phyloP scores from a whole-genome alignment of 2,888 invertebrate genomes.

The Drosophila suboccidentalis region DNA sequence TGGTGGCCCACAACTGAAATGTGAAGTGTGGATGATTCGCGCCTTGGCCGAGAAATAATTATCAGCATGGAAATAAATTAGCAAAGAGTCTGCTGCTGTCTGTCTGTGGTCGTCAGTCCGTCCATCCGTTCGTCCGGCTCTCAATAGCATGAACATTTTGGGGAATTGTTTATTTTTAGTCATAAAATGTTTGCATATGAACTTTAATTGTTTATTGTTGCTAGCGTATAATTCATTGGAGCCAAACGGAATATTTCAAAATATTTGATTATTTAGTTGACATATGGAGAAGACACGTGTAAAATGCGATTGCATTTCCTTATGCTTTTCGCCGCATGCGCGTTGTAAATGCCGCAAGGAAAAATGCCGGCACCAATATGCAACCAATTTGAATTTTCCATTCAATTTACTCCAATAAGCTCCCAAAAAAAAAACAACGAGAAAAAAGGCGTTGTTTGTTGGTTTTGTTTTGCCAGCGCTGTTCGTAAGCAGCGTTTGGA shows the following conservation, averaged over 20 bases:
- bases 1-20: slow-evolving; percentile 31
- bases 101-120: slow-evolving; percentile 13
- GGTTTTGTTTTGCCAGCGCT: slow-evolving; percentile 77
- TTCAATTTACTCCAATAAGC: slow-evolving; percentile 14
- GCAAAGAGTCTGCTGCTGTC: slow-evolving; percentile 39
- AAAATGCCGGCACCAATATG: slow-evolving; percentile 51
- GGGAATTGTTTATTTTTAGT: slow-evolving; percentile 74
- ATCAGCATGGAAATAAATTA: slow-evolving; percentile 68
- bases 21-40: slow-evolving; percentile 62
- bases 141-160: slow-evolving; percentile 34
- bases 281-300: slow-evolving; percentile 51
- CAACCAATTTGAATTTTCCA: slow-evolving; percentile 24
- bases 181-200: slow-evolving; percentile 71
- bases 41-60: slow-evolving; percentile 48
- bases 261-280: slow-evolving; percentile 35
- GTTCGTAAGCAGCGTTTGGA: slow-evolving; percentile 74
- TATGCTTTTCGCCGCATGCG: slow-evolving; percentile 55
- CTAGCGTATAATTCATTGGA: slow-evolving; percentile 18
- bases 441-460: slow-evolving; percentile 64
- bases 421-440: slow-evolving; percentile 20
- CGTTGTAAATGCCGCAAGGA: slow-evolving; percentile 46
- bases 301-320: slow-evolving; percentile 12
- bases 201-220: slow-evolving; percentile 62
- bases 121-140: slow-evolving; percentile 8
- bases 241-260: slow-evolving; percentile 26